These are phyloP conservation scores for Chanos chanos DNA, from an alignment of 2,797 vertebrate genomes.

Conservation along the genomic window DNA sequence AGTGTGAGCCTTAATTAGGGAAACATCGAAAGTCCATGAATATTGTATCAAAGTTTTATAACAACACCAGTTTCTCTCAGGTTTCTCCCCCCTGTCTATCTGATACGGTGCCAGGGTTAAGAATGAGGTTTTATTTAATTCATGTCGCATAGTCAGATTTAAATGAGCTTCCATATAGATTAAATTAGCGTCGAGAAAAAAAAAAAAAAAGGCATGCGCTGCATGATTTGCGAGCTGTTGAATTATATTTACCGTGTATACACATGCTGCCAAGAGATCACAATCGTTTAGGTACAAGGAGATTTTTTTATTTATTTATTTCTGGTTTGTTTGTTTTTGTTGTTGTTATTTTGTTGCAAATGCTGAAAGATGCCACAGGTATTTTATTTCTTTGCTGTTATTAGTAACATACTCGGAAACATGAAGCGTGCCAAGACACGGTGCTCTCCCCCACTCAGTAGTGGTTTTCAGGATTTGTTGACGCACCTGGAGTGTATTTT, in stretches of 20 bases:
- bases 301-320: too few species aligned
- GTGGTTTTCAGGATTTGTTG: too few species aligned
- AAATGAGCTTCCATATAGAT: not conserved
- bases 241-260: too few species aligned
- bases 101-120: conserved; percentile 14
- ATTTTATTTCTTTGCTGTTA: not conserved
- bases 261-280: conserved; percentile 17
- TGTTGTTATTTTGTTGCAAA: conserved; percentile 7
- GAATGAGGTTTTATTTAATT: conserved; percentile 21
- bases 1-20: conserved; percentile 29
- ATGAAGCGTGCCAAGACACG: conserved; percentile 1
- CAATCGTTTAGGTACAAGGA: too few species aligned
- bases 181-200: not conserved
- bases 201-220: too few species aligned
- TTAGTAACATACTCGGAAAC: conserved; percentile 3
- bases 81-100: conserved; percentile 9
- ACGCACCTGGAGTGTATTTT: not conserved
- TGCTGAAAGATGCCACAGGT: not conserved
- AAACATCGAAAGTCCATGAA: conserved; percentile 16
- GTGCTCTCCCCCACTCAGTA: not conserved
- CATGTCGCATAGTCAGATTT: conserved; percentile 1
- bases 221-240: too few species aligned
- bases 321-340: too few species aligned
- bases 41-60: conserved; percentile 12
- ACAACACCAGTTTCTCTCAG: conserved; percentile 3